Evolutionary conservation across 1,140 invertebrate species (phyloP), one percentile per base, ranked within the genome.

Genomic region (Tetramorium simillimum): DNA sequence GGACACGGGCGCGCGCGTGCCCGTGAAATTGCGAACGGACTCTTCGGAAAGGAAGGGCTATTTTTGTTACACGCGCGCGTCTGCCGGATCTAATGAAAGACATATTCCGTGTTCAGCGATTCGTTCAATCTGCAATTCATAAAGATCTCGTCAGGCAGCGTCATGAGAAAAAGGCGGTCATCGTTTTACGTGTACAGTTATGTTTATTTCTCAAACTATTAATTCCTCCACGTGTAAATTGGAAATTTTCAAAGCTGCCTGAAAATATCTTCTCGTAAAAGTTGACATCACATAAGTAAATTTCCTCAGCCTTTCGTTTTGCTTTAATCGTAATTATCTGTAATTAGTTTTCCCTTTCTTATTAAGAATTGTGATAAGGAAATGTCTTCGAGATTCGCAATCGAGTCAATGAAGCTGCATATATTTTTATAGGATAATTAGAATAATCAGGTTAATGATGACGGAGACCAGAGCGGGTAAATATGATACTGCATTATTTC

Each of bases 1-100:
- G 87, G 85, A 87, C 87, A 51, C 5, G 6, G 14, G n/a, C 33
- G n/a, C 60, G 69, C 46, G 21, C 60, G 18, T 65, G 46, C 21
- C 28, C 46, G 43, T 33, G 40, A 53, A 86, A 58, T 53, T 72
- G 72, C 56, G 21, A 62, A 82, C 10, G 24, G n/a, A 14, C 7
- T 82, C 28, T 51, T 28, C 40, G 18, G 12, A 37, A n/a, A 67
- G 65, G 65, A 49, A 51, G 28, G 2, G 40, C 24, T 65, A 82
- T 86, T 70, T 86, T 69, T 43, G 21, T 63, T 21, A 62, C 3
- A 33, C 14, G 16, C 5, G 21, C 16, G 49, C 7, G 24, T 40
- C 21, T 28, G 33, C 33, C 12, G 4, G 21, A 72, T 82, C 49
- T 28, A 65, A 78, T 63, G 18, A 12, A 63, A 78, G 5, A 5